Percentiles rank a stretch among this genome's conserved stretches.
These are phyloP conservation scores for Glandiceps talaboti DNA, from an alignment of 53 echinoderm and acorn worm species.

Conservation along the genomic window DNA sequence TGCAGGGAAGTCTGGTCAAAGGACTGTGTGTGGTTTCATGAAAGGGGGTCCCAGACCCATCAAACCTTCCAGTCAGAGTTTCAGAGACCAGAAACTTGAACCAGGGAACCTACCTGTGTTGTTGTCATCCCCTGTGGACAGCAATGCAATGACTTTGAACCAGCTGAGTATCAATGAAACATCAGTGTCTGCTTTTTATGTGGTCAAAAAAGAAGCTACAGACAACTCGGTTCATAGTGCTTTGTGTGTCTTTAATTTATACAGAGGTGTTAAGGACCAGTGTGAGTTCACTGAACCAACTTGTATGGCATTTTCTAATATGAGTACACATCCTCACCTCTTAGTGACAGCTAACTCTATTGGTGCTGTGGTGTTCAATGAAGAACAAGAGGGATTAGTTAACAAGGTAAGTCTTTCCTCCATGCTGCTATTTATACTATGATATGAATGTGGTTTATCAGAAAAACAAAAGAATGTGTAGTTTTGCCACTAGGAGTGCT, in stretches of 20 bases:
- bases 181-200: background rate
- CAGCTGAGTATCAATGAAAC: background rate
- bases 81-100: background rate
- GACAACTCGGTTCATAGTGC: background rate
- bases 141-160: background rate
- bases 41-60: background rate
- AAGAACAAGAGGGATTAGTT: conserved; percentile 68
- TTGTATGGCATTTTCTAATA: conserved; percentile 32
- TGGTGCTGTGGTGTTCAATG: conserved; percentile 34
- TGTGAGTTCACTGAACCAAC: conserved; percentile 23
- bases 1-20: background rate
- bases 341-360: conserved; percentile 35
- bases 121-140: background rate
- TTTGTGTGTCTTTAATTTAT: background rate
- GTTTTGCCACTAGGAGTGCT: too few relatives aligned
- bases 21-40: background rate
- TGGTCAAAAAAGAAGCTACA: background rate
- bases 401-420: conserved; percentile 58
- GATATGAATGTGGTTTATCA: too few relatives aligned
- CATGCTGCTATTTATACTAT: too few relatives aligned
- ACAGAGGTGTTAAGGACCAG: background rate
- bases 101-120: background rate
- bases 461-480: too few relatives aligned
- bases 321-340: conserved; percentile 40
- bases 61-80: background rate